Conservation (phyloP, 2,888 invertebrate genomes). For the Protodeltote pygarga region DNA sequence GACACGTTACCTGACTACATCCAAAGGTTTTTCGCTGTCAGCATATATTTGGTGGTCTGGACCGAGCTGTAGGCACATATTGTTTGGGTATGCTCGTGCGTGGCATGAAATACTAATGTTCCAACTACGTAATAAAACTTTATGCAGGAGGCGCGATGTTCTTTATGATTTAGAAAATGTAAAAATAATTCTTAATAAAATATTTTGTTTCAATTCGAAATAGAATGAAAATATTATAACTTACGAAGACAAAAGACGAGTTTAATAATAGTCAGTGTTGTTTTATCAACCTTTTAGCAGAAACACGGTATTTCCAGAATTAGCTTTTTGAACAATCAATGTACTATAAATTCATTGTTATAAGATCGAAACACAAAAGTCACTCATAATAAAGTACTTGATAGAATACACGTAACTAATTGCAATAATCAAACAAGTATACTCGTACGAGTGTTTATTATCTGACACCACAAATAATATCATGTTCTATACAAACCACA, state of each 20-base stretch:
- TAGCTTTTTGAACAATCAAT: background rate
- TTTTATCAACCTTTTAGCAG: no score
- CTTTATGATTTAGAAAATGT: no score
- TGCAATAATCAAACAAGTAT: no score
- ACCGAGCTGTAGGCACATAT: slow-evolving; percentile 14
- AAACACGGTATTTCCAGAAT: no score
- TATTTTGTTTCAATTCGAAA: no score
- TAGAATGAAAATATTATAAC: no score
- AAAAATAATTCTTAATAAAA: no score
- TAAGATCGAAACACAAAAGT: background rate
- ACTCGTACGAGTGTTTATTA: slow-evolving; percentile 4
- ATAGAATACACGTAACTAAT: slow-evolving; percentile 19
- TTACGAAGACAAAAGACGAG: no score
- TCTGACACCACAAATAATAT: slow-evolving; percentile 12
- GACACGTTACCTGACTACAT: slow-evolving; percentile 33
- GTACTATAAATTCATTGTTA: background rate
- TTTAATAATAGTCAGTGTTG: no score
- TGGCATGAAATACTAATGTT: slow-evolving; percentile 32
- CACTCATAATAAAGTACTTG: background rate
- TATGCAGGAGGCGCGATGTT: slow-evolving; percentile 8
- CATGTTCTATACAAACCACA: slow-evolving; percentile 13
- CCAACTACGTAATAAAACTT: slow-evolving; percentile 19
- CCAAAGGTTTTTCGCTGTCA: slow-evolving; percentile 39
- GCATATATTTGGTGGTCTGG: slow-evolving; percentile 23
- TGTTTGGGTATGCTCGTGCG: slow-evolving; percentile 22